Conservation (phyloP, 2,888 invertebrate genomes). For the Clepsis dumicolana region DNA sequence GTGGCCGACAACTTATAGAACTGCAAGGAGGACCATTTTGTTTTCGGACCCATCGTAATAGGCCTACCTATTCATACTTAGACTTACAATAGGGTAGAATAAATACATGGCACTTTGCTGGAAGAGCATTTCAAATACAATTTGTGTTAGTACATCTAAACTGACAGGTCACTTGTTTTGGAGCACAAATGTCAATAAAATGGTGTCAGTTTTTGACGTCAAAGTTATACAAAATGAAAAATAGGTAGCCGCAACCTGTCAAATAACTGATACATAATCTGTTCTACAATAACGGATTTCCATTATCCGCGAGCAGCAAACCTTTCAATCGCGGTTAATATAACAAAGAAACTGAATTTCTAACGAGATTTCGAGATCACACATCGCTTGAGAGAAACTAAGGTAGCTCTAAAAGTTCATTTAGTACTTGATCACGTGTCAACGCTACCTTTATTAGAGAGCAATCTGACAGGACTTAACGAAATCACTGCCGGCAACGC, state of each 20-base stretch:
- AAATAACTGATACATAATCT: background rate
- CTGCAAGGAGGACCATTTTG: background rate
- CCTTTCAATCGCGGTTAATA: too few relatives aligned
- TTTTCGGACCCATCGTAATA: slow-evolving; percentile 21
- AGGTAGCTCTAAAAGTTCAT: too few relatives aligned
- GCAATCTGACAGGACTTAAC: too few relatives aligned
- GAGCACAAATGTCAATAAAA: too few relatives aligned
- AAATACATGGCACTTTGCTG: background rate
- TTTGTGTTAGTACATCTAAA: too few relatives aligned
- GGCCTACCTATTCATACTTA: slow-evolving; percentile 26
- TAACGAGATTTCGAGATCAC: too few relatives aligned
- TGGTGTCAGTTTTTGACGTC: background rate
- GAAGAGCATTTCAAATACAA: background rate
- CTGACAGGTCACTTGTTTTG: too few relatives aligned
- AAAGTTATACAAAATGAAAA: background rate
- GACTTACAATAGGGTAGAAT: slow-evolving; percentile 2
- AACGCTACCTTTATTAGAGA: too few relatives aligned
- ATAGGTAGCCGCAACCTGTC: background rate
- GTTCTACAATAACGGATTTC: background rate
- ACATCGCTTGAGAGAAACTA: too few relatives aligned
- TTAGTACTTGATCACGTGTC: too few relatives aligned
- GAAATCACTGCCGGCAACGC: too few relatives aligned
- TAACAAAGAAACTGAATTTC: too few relatives aligned
- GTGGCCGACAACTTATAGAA: background rate
- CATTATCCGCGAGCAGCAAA: background rate